These are phyloP conservation scores for Toxotes jaculatrix DNA, from an alignment of 2,113 vertebrate genomes.

Conservation along the genomic window DNA sequence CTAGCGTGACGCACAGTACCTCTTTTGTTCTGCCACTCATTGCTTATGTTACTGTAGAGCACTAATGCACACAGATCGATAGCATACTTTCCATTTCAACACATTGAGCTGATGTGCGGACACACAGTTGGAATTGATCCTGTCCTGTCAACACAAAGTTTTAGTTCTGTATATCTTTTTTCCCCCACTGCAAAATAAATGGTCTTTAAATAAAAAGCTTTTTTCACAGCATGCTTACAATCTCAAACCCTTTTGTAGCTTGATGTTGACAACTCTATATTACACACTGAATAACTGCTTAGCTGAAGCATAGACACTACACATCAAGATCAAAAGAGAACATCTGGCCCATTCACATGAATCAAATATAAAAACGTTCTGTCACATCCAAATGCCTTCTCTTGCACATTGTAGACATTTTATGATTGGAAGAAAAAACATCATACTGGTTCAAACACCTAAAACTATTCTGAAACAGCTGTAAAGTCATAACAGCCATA, in stretches of 20 bases:
- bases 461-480: slow-evolving; percentile 40
- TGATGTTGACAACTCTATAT: slow-evolving; percentile 54
- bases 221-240: slow-evolving; percentile 35
- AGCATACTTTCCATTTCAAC: slow-evolving; percentile 83
- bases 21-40: slow-evolving; percentile 80
- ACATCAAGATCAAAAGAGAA: slow-evolving; percentile 56
- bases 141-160: slow-evolving; percentile 76
- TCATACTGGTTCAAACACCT: slow-evolving; percentile 22
- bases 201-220: slow-evolving; percentile 45
- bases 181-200: slow-evolving; percentile 44
- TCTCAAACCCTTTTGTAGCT: slow-evolving; percentile 15
- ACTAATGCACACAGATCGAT: slow-evolving; percentile 83
- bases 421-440: slow-evolving; percentile 22
- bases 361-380: slow-evolving; percentile 32
- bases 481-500: slow-evolving; percentile 38
- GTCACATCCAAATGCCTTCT: slow-evolving; percentile 20
- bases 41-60: slow-evolving; percentile 78
- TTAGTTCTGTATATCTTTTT: slow-evolving; percentile 55
- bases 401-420: slow-evolving; percentile 24
- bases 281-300: slow-evolving; percentile 31
- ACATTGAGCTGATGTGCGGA: slow-evolving; percentile 72
- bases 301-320: slow-evolving; percentile 41
- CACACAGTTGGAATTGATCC: slow-evolving; percentile 77
- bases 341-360: slow-evolving; percentile 59
- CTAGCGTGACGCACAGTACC: slow-evolving; percentile 65